Evolutionary conservation across 1,140 invertebrate species (phyloP).

Genomic region (Trypoxylus dichotomus): DNA sequence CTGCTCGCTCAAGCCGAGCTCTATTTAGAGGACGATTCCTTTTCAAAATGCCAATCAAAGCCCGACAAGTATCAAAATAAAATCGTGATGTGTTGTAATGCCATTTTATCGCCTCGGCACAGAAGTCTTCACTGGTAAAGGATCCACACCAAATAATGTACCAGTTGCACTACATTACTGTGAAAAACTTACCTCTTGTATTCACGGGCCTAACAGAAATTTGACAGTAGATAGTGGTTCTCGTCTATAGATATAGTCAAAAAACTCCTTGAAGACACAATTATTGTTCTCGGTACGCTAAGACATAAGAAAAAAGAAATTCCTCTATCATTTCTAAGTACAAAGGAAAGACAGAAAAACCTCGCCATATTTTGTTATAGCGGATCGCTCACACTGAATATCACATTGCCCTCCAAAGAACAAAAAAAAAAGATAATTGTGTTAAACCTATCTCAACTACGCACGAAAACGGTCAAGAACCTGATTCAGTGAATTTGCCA

Average conservation of each 20-base stretch:
- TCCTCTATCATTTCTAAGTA: constrained; percentile 42
- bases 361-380: background rate
- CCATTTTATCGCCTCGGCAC: constrained; percentile 42
- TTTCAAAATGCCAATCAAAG: constrained; percentile 51
- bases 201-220: constrained; percentile 47
- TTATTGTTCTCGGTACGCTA: constrained; percentile 54
- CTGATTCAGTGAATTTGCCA: background rate
- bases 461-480: too few species aligned
- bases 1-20: too few species aligned
- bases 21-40: constrained; percentile 42
- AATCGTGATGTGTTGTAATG: constrained; percentile 41
- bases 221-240: constrained; percentile 53
- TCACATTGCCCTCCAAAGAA: constrained; percentile 23
- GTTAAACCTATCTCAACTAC: too few species aligned
- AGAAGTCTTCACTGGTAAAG: constrained; percentile 46
- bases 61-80: constrained; percentile 54
- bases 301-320: constrained; percentile 54
- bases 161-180: constrained; percentile 42
- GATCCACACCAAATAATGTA: constrained; percentile 43
- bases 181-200: constrained; percentile 34
- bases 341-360: constrained; percentile 29
- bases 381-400: background rate
- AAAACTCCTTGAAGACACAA: constrained; percentile 42
- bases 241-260: constrained; percentile 47
- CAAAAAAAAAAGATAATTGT: background rate